Evolutionary conservation across 2,888 invertebrate genomes (phyloP), one percentile per base, ranked within the genome.

Genomic region (Cosmorhoe ocellata): DNA sequence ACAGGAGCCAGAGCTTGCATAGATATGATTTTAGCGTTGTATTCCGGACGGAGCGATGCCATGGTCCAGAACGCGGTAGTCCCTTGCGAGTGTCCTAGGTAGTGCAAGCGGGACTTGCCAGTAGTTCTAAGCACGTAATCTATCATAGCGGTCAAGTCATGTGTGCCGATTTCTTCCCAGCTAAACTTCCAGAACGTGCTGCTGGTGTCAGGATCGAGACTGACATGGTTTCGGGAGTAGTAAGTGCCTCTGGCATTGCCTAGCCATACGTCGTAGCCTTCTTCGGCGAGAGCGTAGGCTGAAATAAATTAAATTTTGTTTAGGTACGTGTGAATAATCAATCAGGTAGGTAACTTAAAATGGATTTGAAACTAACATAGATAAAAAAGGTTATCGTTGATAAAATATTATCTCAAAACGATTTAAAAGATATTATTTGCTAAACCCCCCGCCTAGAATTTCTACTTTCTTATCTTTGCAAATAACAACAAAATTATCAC

Each of bases 111-210:
- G 0, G 88, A 61, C 12, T 91, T 86, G 0, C 91, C 90, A 0
- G 95, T 94, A 1, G 60, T 53, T 1, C 70, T 59, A 0, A 93
- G 73, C 1, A 94, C 88, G 69, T 93, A 92, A 71, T 97, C 94
- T 40, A 98, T 93, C 81, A 93, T 94, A 0, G 94, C 92, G 0
- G 97, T 95, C 10, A 97, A 67, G 78, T 98, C 97, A 55, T 84
- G 91, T 37, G 87, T 74, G 0, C 94, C 95, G 76, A 97, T 95
- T 71, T 96, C 93, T 72, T 97, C 95, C 93, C 94, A 97, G 61
- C 95, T 95, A 67, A 93, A 94, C 30, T 91, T 72, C 93, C 94
- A 94, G 69, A 90, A 94, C 9, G 79, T 67, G n/a, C 64, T 47
- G 14, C 59, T 44, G 7, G 53, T 56, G 10, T 70, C 71, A 0